Evolutionary conservation across 2,888 invertebrate genomes (phyloP).

Genomic region (Mesorhabditis sp.): DNA sequence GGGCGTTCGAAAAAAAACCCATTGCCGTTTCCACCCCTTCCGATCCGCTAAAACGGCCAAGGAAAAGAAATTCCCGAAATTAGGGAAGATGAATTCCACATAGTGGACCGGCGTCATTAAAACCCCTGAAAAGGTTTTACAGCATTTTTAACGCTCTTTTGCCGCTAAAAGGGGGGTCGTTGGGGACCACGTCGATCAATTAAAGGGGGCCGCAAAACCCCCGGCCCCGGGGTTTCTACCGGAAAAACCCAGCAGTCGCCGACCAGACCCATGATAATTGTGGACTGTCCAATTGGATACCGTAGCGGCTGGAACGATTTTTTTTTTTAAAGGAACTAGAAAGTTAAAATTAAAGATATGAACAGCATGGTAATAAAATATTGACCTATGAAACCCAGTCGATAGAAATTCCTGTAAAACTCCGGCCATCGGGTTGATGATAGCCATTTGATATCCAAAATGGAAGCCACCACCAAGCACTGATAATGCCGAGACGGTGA

Average conservation of each 20-base stretch:
- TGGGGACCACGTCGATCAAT: constrained; percentile 20
- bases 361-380: neutral
- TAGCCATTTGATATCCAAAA: constrained; percentile 48
- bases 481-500: constrained; percentile 21
- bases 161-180: no score
- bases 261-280: constrained; percentile 39
- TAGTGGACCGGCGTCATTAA: no score
- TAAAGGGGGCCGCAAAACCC: no score
- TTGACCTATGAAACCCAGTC: constrained; percentile 22
- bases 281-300: constrained; percentile 9
- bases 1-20: no score
- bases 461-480: constrained; percentile 45
- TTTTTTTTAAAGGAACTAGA: neutral
- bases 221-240: no score
- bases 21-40: no score
- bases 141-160: no score
- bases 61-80: no score
- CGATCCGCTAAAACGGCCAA: constrained; percentile 43
- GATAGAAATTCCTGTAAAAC: constrained; percentile 41
- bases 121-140: no score
- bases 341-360: neutral
- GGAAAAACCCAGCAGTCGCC: constrained; percentile 43
- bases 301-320: constrained; percentile 19
- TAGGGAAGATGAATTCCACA: neutral
- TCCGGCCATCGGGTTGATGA: constrained; percentile 46